Evolutionary conservation across 1,140 invertebrate species (phyloP), one percentile per base, ranked within the genome.

Genomic region (Carcinoscorpius rotundicauda): DNA sequence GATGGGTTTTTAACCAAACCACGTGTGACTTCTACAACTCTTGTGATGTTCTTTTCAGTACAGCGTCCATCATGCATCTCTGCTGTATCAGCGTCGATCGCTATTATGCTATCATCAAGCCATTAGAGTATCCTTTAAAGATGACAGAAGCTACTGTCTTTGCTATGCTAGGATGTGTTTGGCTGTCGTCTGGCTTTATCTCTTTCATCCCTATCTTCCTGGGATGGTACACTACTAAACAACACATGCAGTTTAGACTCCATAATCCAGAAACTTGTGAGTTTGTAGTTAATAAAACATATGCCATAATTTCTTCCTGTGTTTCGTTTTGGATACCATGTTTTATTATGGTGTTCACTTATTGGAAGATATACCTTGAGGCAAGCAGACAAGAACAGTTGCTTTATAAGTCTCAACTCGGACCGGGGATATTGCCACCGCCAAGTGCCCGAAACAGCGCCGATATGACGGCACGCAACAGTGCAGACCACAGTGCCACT

Each of bases 281-380:
- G 58, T 96, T 95, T 75, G 85, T 85, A 66, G 93, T 96, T 66
- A 97, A 96, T 79, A 86, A 85, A 76, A 81, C 85, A 6, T 97
- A 97, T 76, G 91, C 89, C 3, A 83, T 95, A 49, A 83, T 97
- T 61, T 96, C 92, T 8, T 95, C 91, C 62, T 87, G 87, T 57
- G 92, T 97, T 73, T 95, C 91, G 0, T 97, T 97, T 75, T 97
- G 93, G 93, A 94, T 95, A 74, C 94, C 94, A 0, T 92, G 90
- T 75, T 87, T 89, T 49, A 93, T 96, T 62, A 97, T 97, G 93
- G 84, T 92, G 65, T 88, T 91, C 73, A 93, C 91, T 5, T 97
- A 97, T 72, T 81, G 86, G 60, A 85, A 87, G 10, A 95, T 96
- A 75, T 96, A 92, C 77, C 83, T 85, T 65, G 92, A 95, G 77